A percentile compares a stretch with the other conserved stretches of the same genome.
Evolutionary conservation across 2,888 invertebrate species (phyloP).

Genomic region (Cryptops parisi): DNA sequence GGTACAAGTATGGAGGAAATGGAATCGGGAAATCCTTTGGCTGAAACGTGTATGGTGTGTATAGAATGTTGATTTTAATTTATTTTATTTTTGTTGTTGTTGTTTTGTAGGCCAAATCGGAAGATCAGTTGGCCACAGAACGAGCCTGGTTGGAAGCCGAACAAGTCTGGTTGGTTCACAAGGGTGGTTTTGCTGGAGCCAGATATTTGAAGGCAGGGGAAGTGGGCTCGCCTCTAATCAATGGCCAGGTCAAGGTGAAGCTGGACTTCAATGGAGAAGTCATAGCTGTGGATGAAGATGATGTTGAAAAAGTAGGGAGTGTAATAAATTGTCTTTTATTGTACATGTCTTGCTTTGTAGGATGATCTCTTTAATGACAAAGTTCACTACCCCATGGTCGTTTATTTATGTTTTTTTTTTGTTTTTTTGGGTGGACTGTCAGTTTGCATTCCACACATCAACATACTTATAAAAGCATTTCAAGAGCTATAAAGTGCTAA

Average conservation of each 20-base stretch:
- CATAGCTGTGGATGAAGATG: constrained; percentile 84
- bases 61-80: too few species aligned
- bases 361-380: too few species aligned
- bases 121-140: constrained; percentile 49
- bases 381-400: too few species aligned
- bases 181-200: constrained; percentile 78
- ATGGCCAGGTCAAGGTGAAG: constrained; percentile 51
- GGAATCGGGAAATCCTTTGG: not conserved
- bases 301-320: constrained; percentile 79
- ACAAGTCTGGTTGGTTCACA: constrained; percentile 83
- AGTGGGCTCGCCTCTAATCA: constrained; percentile 22
- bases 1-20: not conserved
- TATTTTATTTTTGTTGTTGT: too few species aligned
- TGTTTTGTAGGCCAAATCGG: constrained; percentile 47
- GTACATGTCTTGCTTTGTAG: too few species aligned
- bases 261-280: constrained; percentile 68
- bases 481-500: too few species aligned
- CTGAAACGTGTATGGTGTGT: too few species aligned
- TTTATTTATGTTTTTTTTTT: too few species aligned
- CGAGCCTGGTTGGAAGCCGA: constrained; percentile 52
- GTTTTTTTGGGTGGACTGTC: too few species aligned
- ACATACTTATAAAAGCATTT: too few species aligned
- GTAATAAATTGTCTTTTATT: too few species aligned
- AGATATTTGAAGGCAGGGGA: constrained; percentile 27
- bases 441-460: too few species aligned